Evolutionary conservation across 2,888 invertebrate genomes (phyloP).

Genomic region (Lasioglossum pauxillum): DNA sequence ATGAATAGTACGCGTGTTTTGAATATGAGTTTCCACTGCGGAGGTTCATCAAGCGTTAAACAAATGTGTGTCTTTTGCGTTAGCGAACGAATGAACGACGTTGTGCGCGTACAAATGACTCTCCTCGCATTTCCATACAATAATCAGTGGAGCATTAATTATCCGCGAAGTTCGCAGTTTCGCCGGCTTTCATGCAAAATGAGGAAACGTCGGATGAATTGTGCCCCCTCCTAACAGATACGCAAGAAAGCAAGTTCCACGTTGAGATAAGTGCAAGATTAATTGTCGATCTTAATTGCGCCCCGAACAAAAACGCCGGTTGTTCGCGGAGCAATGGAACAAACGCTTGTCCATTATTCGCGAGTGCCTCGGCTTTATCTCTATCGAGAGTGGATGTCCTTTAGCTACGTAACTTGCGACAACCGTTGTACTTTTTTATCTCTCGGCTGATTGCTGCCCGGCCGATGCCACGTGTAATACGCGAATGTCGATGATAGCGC

Average conservation of each 20-base stretch:
- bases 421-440: background rate
- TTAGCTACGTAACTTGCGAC: background rate
- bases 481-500: background rate
- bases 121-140: background rate
- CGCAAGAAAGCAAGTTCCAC: constrained; percentile 3
- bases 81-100: background rate
- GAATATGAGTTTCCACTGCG: background rate
- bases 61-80: background rate
- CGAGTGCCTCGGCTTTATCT: background rate
- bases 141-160: constrained; percentile 4
- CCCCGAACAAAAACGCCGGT: background rate
- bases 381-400: background rate
- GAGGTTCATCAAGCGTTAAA: background rate
- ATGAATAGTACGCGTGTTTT: background rate
- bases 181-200: background rate
- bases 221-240: background rate
- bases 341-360: background rate
- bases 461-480: background rate
- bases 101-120: background rate
- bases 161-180: background rate
- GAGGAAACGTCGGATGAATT: constrained; percentile 1
- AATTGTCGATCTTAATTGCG: background rate
- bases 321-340: background rate
- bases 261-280: constrained; percentile 11
- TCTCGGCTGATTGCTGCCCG: background rate